Evolutionary conservation across 1,140 invertebrate species (phyloP), one percentile per base, ranked within the genome.

Genomic region (Camponotus floridanus): DNA sequence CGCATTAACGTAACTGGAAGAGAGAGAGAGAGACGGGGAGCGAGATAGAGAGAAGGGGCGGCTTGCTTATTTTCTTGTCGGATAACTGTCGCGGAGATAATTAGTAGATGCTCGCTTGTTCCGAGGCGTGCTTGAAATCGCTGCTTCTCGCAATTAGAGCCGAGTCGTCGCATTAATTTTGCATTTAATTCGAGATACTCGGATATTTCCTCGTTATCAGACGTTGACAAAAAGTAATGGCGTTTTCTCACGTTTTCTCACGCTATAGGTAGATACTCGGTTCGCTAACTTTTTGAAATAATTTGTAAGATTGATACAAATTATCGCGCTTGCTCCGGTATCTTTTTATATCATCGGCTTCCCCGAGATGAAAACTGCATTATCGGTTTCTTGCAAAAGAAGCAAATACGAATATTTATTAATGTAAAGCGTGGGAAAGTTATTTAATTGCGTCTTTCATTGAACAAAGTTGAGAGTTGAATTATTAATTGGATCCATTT

Each of bases 41-140:
- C 42, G 42, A 65, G 42, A 65, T 3, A 62, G 26, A 6, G 76
- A 55, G 1, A 51, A 21, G 21, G 7, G 55, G 48, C 15, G 39
- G 65, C 45, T 65, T 55, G 67, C 57, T 84, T 79, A 73, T 86
- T 86, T 85, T 85, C 71, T 76, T 79, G 71, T 76, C 83, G 74
- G 74, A 85, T 78, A 85, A 85, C 62, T 79, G 83, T 78, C 83
- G 74, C 83, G 33, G 45, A 79, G 76, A 81, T 86, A 86, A 86
- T 81, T 86, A 80, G 83, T 79, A 65, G 73, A 85, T 83, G 68
- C 79, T 83, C 79, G 68, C 55, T 48, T n/a, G 39, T 33, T 55
- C 36, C 68, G 79, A 18, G 70, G 26, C 70, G 67, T 39, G 18
- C 79, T 81, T 39, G 67, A 73, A 81, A 81, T 81, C 79, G 79